A percentile compares a stretch with the other conserved stretches of the same genome.
Conservation (phyloP, 2,888 invertebrate genomes). For the Rhagonycha lutea region DNA sequence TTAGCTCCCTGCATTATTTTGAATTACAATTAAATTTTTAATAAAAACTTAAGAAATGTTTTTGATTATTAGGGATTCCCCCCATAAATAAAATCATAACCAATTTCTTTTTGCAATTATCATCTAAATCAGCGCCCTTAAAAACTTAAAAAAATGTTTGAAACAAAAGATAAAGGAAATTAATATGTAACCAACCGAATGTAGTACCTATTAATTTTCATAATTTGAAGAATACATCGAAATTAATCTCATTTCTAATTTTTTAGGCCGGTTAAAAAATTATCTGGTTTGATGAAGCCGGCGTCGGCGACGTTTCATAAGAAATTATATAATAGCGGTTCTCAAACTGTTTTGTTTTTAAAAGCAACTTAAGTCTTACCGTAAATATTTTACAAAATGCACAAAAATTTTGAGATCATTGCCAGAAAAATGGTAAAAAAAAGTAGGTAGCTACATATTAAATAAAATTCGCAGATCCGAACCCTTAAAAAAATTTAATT, state of each 20-base stretch:
- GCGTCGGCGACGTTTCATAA: neutral
- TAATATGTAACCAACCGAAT: too few relatives aligned
- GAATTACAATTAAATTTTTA: too few relatives aligned
- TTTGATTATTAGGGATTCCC: too few relatives aligned
- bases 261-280: neutral
- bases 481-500: neutral
- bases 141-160: too few relatives aligned
- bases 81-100: too few relatives aligned
- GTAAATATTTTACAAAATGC: neutral
- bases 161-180: too few relatives aligned
- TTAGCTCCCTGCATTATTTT: too few relatives aligned
- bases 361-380: neutral
- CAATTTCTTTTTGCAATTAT: too few relatives aligned
- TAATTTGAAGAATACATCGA: neutral
- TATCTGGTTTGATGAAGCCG: neutral
- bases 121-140: too few relatives aligned
- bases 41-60: too few relatives aligned
- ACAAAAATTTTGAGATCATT: neutral
- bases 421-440: neutral
- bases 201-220: neutral
- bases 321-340: neutral
- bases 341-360: neutral
- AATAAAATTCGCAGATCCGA: neutral
- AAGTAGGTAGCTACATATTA: too few relatives aligned
- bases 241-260: neutral